Conservation (phyloP, 1,140 invertebrate species). For the Plectrocnemia conspersa region DNA sequence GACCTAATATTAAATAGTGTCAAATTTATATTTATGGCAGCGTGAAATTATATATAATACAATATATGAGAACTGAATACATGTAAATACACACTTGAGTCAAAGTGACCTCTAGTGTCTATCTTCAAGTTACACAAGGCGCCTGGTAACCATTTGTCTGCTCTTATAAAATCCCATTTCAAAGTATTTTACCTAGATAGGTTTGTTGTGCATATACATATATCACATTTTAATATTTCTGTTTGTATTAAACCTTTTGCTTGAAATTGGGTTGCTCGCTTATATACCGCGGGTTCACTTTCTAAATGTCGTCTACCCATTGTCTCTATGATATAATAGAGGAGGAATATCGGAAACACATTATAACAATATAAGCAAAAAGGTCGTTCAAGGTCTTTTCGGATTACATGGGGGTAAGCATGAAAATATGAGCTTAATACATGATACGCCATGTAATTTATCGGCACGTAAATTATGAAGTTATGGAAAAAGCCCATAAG, state of each 20-base stretch:
- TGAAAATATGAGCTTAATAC: constrained; percentile 13
- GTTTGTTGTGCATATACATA: too few relatives aligned
- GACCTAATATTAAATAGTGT: too few relatives aligned
- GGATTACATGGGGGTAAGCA: constrained; percentile 13
- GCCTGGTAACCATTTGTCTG: not conserved
- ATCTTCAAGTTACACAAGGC: constrained; percentile 3
- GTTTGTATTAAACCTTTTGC: too few relatives aligned
- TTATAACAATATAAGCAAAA: constrained; percentile 13
- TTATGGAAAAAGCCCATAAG: too few relatives aligned
- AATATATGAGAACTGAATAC: not conserved
- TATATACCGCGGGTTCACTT: too few relatives aligned
- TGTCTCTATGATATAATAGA: constrained; percentile 23
- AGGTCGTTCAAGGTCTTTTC: constrained; percentile 25
- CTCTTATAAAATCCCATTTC: not conserved
- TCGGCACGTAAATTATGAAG: too few relatives aligned
- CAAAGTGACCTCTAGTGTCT: not conserved
- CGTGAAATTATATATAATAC: constrained; percentile 5
- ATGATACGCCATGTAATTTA: too few relatives aligned
- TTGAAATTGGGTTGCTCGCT: too few relatives aligned
- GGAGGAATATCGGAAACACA: constrained; percentile 25
- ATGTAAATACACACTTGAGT: not conserved
- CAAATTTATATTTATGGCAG: not conserved
- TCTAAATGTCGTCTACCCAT: constrained; percentile 26
- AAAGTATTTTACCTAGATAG: not conserved
- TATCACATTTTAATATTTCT: not conserved